A percentile compares a stretch with the other conserved stretches of the same genome.
These are phyloP conservation scores for Orestias chungarensis DNA, from an alignment of 2,797 vertebrate species.

Conservation along the genomic window DNA sequence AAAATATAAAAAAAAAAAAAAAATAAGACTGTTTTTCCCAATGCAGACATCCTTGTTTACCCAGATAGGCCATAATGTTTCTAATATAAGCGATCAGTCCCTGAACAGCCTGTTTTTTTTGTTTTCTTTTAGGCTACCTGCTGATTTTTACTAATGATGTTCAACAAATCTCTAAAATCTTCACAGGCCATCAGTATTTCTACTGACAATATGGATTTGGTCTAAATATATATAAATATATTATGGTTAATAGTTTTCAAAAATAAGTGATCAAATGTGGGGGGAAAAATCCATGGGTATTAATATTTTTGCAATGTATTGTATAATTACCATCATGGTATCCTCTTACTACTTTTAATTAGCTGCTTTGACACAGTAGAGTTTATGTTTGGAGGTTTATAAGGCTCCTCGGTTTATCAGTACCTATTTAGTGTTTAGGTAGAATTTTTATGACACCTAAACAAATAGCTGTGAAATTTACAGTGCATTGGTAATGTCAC, in stretches of 20 bases:
- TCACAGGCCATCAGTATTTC: not conserved
- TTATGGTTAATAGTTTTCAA: not conserved
- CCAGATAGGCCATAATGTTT: too few species aligned
- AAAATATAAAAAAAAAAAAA: too few species aligned
- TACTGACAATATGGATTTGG: not conserved
- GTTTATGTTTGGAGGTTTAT: slow-evolving; percentile 60
- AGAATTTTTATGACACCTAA: slow-evolving; percentile 62
- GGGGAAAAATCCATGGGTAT: not conserved
- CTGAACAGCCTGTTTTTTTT: not conserved
- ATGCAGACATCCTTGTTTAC: too few species aligned
- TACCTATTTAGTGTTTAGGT: slow-evolving; percentile 59
- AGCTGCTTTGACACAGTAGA: slow-evolving; percentile 23
- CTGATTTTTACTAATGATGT: not conserved
- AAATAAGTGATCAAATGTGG: not conserved
- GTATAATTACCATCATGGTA: not conserved
- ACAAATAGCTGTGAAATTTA: slow-evolving; percentile 65
- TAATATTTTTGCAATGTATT: not conserved
- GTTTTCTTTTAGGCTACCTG: not conserved
- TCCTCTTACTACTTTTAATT: slow-evolving; percentile 38
- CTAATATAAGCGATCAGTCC: too few species aligned
- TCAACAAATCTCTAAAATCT: not conserved
- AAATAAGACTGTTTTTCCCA: too few species aligned
- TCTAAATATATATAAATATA: not conserved
- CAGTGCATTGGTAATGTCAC: slow-evolving; percentile 57
- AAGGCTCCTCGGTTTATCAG: slow-evolving; percentile 63